Conservation (phyloP, 2,797 vertebrate species). For the Pelobates cultripes region DNA sequence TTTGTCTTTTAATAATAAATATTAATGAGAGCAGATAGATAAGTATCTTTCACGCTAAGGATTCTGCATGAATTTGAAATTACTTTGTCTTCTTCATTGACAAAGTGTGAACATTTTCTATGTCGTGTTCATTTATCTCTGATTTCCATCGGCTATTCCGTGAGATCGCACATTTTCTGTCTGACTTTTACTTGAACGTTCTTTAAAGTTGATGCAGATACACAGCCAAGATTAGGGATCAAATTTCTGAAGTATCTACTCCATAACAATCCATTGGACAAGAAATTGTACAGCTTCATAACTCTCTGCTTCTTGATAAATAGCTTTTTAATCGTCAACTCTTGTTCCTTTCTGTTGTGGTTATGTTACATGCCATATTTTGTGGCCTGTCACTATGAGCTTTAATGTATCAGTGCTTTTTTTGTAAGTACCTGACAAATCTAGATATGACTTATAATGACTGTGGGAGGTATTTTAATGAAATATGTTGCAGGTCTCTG, state of each 20-base stretch:
- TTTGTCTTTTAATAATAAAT: slow-evolving; percentile 25
- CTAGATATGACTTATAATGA: slow-evolving; percentile 48
- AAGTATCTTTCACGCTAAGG: slow-evolving; percentile 29
- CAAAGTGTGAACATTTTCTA: slow-evolving; percentile 18
- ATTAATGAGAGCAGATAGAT: slow-evolving; percentile 38
- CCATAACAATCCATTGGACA: slow-evolving; percentile 52
- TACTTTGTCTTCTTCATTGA: slow-evolving; percentile 28
- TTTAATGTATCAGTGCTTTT: slow-evolving; percentile 49
- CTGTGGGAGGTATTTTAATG: slow-evolving; percentile 39
- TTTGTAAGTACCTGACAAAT: slow-evolving; percentile 62
- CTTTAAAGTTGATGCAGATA: slow-evolving; percentile 52
- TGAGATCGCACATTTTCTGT: slow-evolving; percentile 46
- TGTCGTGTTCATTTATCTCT: slow-evolving; percentile 48
- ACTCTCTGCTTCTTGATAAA: slow-evolving; percentile 57
- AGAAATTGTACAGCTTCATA: slow-evolving; percentile 56
- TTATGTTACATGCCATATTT: slow-evolving; percentile 59
- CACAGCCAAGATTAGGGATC: slow-evolving; percentile 58
- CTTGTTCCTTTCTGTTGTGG: slow-evolving; percentile 53
- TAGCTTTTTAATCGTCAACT: slow-evolving; percentile 55
- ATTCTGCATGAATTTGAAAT: slow-evolving; percentile 33
- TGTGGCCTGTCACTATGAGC: slow-evolving; percentile 58
- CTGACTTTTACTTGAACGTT: slow-evolving; percentile 62
- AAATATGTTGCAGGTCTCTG: slow-evolving; percentile 21
- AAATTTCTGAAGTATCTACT: slow-evolving; percentile 54
- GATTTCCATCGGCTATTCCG: slow-evolving; percentile 38